Conservation (phyloP, 1,140 invertebrate species). For the Philotrypesis tridentata region DNA sequence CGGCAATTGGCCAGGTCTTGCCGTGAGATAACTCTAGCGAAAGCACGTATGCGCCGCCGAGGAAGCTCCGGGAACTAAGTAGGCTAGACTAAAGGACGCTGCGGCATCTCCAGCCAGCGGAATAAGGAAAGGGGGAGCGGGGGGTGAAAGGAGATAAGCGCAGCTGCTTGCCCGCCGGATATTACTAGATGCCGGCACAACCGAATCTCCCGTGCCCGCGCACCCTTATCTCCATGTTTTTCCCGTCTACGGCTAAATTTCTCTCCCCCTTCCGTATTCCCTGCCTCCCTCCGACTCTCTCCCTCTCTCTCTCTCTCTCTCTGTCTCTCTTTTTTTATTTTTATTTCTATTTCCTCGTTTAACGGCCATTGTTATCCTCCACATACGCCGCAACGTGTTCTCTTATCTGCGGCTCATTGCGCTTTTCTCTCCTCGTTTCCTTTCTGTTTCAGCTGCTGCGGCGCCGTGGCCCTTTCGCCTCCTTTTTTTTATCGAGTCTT, state of each 20-base stretch:
- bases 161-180: slow-evolving; percentile 42
- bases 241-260: not conserved
- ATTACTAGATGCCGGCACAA: slow-evolving; percentile 40
- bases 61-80: not conserved
- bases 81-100: not conserved
- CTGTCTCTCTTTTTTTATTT: not conserved
- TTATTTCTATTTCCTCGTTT: slow-evolving; percentile 7
- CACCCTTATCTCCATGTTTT: slow-evolving; percentile 22
- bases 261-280: not conserved
- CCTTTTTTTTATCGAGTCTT: not conserved
- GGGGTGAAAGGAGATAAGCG: slow-evolving; percentile 27
- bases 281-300: not conserved
- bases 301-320: not conserved
- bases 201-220: not conserved
- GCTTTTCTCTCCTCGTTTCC: slow-evolving; percentile 49
- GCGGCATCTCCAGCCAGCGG: not conserved
- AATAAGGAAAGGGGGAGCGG: not conserved
- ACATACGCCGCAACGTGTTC: not conserved
- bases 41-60: not conserved
- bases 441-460: slow-evolving; percentile 27
- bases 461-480: too few species aligned
- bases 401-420: slow-evolving; percentile 44
- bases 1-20: slow-evolving; percentile 5
- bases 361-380: slow-evolving; percentile 11
- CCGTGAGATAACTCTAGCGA: slow-evolving; percentile 13